Conservation (phyloP, 2,797 vertebrate species). For the Danio albolineatus region DNA sequence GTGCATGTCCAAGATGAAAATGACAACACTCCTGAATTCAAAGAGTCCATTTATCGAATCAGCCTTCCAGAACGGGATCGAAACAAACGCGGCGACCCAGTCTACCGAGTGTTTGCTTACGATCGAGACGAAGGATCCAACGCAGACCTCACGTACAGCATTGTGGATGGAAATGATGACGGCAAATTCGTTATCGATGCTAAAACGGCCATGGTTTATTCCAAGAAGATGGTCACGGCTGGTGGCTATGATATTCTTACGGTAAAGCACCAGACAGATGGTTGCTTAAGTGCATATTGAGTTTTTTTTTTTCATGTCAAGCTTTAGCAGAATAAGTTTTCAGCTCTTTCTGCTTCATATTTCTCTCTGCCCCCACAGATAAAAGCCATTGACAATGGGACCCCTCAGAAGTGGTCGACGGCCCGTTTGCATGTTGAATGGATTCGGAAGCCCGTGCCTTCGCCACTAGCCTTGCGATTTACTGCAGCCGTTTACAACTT, state of each 20-base stretch:
- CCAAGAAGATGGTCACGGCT: constrained; percentile 90
- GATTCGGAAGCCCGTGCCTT: constrained; percentile 88
- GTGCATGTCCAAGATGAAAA: constrained; percentile 96
- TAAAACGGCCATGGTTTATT: constrained; percentile 90
- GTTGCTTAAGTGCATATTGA: not conserved
- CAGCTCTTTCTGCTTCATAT: constrained; percentile 14
- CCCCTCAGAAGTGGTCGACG: constrained; percentile 89
- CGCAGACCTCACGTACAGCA: constrained; percentile 94
- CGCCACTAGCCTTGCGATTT: constrained; percentile 83
- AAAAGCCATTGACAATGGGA: constrained; percentile 93
- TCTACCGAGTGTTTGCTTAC: constrained; percentile 90
- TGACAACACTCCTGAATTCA: constrained; percentile 93
- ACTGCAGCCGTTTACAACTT: constrained; percentile 90
- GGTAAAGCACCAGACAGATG: constrained; percentile 75
- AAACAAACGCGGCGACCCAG: constrained; percentile 82
- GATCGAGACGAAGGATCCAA: constrained; percentile 92
- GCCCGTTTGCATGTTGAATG: constrained; percentile 92
- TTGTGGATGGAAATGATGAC: constrained; percentile 89
- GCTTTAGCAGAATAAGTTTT: constrained; percentile 2
- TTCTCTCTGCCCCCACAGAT: constrained; percentile 80
- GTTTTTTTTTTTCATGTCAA: not conserved
- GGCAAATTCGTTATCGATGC: constrained; percentile 94
- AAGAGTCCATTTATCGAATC: constrained; percentile 92
- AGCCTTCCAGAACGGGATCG: constrained; percentile 88
- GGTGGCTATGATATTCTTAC: constrained; percentile 92